Evolutionary conservation across 2,888 invertebrate genomes (phyloP).

Genomic region (Drosophila cognata): DNA sequence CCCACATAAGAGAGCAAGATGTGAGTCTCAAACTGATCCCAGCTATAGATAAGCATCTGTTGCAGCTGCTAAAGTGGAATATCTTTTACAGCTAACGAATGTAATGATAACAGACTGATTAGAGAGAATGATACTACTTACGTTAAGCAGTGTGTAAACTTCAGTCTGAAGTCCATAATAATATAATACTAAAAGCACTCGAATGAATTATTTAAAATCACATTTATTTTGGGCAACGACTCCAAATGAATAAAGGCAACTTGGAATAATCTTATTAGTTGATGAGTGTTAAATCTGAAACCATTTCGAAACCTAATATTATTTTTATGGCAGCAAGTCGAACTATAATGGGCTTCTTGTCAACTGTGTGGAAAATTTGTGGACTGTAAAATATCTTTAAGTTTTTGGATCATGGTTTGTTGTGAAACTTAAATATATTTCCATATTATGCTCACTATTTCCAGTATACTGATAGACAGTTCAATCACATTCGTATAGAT

Average conservation of each 20-base stretch:
- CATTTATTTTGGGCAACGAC: conserved; percentile 2
- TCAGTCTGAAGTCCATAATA: conserved; percentile 25
- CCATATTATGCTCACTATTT: neutral
- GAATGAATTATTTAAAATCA: conserved; percentile 20
- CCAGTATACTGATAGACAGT: neutral
- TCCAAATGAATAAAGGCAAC: too few relatives aligned
- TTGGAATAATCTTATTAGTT: neutral
- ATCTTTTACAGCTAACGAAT: neutral
- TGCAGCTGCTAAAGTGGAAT: conserved; percentile 11
- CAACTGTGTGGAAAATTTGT: neutral
- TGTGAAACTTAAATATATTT: neutral
- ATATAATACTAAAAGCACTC: conserved; percentile 18
- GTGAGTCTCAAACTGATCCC: conserved; percentile 10
- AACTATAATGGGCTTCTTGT: neutral
- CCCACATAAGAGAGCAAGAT: conserved; percentile 24
- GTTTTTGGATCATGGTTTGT: neutral
- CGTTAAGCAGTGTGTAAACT: conserved; percentile 17
- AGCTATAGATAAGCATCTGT: conserved; percentile 26
- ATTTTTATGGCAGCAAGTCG: neutral
- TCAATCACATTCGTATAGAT: neutral
- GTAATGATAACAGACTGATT: conserved; percentile 20
- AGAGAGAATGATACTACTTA: conserved; percentile 1
- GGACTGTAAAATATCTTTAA: neutral
- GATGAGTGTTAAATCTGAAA: neutral
- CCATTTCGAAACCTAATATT: neutral